phyloP scores from a whole-genome alignment of 2,113 vertebrate genomes.

The Paracanthobrama guichenoti region DNA sequence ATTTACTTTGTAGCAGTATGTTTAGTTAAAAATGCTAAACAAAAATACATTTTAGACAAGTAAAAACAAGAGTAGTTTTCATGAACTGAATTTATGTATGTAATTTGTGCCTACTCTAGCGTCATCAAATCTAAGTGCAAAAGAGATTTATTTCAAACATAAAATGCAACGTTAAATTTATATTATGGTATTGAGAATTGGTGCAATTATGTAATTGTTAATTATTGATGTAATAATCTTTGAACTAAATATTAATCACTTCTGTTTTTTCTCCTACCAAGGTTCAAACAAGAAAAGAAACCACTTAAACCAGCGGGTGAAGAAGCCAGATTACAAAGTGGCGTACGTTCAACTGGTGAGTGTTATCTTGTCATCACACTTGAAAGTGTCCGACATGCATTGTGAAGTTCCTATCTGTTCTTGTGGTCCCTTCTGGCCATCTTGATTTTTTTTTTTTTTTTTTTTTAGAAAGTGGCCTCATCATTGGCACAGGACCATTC shows the following conservation, averaged over 20 bases:
- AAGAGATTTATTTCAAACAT: neutral
- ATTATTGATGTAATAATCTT: neutral
- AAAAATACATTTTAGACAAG: neutral
- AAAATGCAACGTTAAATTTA: neutral
- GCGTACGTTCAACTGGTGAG: slow-evolving; percentile 98
- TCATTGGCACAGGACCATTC: neutral
- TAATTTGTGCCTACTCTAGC: neutral
- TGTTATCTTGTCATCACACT: slow-evolving; percentile 47
- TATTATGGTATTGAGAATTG: neutral
- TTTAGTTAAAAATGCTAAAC: neutral
- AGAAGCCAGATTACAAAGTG: slow-evolving; percentile 92
- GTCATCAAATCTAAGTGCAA: neutral
- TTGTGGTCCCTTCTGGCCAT: slow-evolving; percentile 11
- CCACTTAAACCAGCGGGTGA: slow-evolving; percentile 84
- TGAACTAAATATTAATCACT: slow-evolving; percentile 6
- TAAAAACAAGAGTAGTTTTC: neutral
- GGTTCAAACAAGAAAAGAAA: slow-evolving; percentile 88
- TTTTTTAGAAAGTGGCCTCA: neutral
- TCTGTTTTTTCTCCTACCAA: slow-evolving; percentile 54
- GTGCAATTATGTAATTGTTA: neutral
- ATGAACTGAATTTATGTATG: neutral
- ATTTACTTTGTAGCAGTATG: neutral
- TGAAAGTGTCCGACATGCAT: neutral
- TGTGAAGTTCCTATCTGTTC: slow-evolving; percentile 4
- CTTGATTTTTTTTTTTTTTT: too few relatives aligned